phyloP scores from a whole-genome alignment of 2,888 invertebrate genomes.

The Eucera pruinosa region DNA sequence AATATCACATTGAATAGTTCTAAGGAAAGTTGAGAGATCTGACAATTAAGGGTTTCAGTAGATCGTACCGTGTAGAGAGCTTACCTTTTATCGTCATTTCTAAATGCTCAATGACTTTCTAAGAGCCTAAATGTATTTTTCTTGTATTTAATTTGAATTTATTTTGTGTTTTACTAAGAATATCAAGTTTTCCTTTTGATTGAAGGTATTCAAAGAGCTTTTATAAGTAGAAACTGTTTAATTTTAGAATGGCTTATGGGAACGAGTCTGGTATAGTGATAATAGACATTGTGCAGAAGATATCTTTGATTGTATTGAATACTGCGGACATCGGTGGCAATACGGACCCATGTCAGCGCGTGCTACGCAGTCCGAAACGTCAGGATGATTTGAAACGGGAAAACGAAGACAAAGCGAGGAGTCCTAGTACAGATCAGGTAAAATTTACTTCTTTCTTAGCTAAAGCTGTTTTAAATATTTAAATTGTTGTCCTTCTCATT shows the following conservation, averaged over 20 bases:
- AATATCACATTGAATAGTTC: no score
- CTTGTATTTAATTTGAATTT: no score
- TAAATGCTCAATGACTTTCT: no score
- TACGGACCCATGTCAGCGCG: constrained; percentile 93
- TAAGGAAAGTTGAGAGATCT: no score
- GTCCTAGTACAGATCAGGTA: constrained; percentile 96
- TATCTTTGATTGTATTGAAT: constrained; percentile 94
- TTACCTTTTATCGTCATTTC: no score
- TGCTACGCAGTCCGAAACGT: constrained; percentile 91
- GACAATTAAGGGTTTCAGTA: no score
- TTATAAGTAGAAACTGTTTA: neutral
- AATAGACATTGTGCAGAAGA: constrained; percentile 96
- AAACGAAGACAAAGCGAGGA: constrained; percentile 88
- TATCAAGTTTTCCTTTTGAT: no score
- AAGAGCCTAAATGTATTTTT: no score
- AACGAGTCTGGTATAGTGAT: constrained; percentile 98
- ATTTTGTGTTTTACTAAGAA: no score
- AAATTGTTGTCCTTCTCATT: constrained; percentile 31
- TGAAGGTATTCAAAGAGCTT: no score
- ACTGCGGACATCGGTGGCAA: constrained; percentile 96
- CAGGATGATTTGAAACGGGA: constrained; percentile 81
- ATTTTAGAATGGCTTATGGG: constrained; percentile 96
- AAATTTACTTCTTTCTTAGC: constrained; percentile 77
- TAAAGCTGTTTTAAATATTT: constrained; percentile 37
- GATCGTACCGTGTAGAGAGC: no score